Conservation (phyloP, 2,113 vertebrate species). For the Hemichromis elongatus region DNA sequence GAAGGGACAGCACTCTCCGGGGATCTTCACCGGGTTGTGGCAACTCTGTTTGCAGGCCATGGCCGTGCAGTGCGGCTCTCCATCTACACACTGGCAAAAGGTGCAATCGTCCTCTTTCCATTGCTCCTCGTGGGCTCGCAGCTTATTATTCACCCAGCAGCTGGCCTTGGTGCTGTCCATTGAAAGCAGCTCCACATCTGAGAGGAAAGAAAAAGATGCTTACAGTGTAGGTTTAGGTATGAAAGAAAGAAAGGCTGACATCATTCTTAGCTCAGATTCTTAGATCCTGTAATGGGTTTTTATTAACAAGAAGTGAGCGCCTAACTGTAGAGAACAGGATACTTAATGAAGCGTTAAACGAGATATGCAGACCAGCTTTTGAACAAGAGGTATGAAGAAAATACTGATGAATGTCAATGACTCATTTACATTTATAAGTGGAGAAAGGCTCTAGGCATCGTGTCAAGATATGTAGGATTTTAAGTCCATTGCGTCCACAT, state of each 20-base stretch:
- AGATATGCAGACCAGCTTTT: slow-evolving; percentile 7
- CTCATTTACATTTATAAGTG: neutral
- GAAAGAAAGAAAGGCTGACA: neutral
- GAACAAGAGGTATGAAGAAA: neutral
- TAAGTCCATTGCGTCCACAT: neutral
- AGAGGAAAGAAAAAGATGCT: neutral
- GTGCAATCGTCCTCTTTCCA: slow-evolving; percentile 83
- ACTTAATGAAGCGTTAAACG: neutral
- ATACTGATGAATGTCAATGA: neutral
- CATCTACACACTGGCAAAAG: slow-evolving; percentile 79
- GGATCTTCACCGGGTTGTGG: slow-evolving; percentile 77
- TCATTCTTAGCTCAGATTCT: neutral
- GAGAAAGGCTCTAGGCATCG: neutral
- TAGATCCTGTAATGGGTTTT: neutral
- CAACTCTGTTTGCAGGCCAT: slow-evolving; percentile 83
- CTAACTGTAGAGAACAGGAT: neutral
- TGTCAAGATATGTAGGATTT: neutral
- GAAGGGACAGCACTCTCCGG: slow-evolving; percentile 80
- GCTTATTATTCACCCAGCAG: slow-evolving; percentile 76
- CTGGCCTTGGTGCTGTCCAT: slow-evolving; percentile 70
- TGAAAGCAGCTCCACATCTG: slow-evolving; percentile 74
- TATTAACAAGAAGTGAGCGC: slow-evolving; percentile 3
- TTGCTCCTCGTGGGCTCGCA: slow-evolving; percentile 75
- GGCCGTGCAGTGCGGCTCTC: slow-evolving; percentile 76
- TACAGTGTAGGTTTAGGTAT: neutral